Conservation (phyloP, 2,113 vertebrate genomes). For the Paradoxurus hermaphroditus region DNA sequence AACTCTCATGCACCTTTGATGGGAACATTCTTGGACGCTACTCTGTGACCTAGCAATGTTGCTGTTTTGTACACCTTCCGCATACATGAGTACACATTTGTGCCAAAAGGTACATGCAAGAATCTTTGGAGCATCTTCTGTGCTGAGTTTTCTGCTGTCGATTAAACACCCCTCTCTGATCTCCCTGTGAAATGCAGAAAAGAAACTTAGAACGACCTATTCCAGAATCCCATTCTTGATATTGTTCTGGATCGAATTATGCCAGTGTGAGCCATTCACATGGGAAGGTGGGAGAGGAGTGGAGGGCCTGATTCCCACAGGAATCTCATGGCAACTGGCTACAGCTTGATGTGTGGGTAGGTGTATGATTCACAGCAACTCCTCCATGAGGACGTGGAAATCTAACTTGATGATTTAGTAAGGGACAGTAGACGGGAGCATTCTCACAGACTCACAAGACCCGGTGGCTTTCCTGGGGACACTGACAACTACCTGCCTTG, state of each 20-base stretch:
- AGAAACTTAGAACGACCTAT: background rate
- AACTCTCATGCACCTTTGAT: background rate
- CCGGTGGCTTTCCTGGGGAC: background rate
- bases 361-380: background rate
- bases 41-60: fast-evolving
- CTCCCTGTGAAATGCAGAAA: background rate
- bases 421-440: no score
- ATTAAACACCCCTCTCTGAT: background rate
- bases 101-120: background rate
- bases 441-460: background rate
- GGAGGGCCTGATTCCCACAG: background rate
- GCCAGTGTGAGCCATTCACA: background rate
- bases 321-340: background rate
- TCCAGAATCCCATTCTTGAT: background rate
- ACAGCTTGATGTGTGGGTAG: background rate
- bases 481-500: background rate
- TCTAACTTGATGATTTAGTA: background rate
- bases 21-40: background rate
- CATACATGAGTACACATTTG: background rate
- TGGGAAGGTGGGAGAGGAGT: background rate
- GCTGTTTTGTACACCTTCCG: background rate
- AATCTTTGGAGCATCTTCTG: background rate
- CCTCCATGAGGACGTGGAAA: background rate
- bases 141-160: background rate
- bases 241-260: background rate